Conservation (phyloP, 23 tunicate species). For the Styela plicata region DNA sequence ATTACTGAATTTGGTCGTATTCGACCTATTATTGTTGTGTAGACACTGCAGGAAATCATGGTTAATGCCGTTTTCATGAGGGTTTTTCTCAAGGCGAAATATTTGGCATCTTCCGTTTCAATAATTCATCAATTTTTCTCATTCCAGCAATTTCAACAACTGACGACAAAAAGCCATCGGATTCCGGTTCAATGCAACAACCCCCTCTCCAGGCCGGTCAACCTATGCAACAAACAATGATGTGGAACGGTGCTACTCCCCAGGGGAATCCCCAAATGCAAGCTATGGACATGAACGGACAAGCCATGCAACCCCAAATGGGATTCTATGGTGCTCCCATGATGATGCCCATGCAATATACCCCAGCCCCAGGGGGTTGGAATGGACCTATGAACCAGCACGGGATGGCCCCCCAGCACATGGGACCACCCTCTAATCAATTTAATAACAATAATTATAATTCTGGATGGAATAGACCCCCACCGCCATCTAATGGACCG, state of each 20-base stretch:
- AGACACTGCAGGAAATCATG: too few species aligned
- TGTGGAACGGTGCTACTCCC: conserved; percentile 16
- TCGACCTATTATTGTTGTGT: too few species aligned
- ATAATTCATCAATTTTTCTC: background rate
- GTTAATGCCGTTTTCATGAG: too few species aligned
- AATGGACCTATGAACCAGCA: background rate
- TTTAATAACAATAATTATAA: background rate
- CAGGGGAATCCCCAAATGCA: conserved; percentile 7
- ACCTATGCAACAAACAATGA: conserved; percentile 11
- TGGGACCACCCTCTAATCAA: background rate
- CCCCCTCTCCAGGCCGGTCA: background rate
- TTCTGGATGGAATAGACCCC: background rate
- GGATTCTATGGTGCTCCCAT: background rate
- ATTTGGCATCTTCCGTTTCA: too few species aligned
- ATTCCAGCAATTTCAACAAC: background rate
- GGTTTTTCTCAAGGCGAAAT: too few species aligned
- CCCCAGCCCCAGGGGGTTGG: background rate
- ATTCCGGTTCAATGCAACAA: background rate
- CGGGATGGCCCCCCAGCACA: background rate
- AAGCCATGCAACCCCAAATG: background rate
- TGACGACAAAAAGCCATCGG: background rate
- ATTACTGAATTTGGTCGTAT: too few species aligned
- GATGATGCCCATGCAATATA: conserved; percentile 11
- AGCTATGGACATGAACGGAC: conserved; percentile 13
- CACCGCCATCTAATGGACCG: background rate